Evolutionary conservation across 2,888 invertebrate species (phyloP), one percentile per base, ranked within the genome.

Genomic region (Drosophila anomelani): DNA sequence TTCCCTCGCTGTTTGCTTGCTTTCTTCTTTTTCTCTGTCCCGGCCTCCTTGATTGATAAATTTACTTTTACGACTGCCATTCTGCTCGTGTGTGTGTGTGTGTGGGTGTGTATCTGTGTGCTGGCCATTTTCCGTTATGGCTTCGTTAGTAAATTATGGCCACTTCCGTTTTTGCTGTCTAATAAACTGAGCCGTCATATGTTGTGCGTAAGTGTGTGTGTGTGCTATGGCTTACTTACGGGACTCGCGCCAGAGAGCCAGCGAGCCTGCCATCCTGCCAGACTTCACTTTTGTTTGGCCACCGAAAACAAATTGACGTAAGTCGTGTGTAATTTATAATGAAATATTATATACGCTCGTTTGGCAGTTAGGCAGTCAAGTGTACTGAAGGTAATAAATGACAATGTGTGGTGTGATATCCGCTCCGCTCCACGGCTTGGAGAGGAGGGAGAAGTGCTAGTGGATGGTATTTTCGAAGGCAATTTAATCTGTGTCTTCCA

Each of bases 261-360:
- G 20, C 66, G 20, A 34, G 47, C 44, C 54, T 58, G 61, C 62
- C 57, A 38, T 58, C 62, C 66, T 64, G 64, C 54, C 53, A 53
- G 32, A 70, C 76, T 78, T 83, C 77, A 85, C 76, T 81, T 85
- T 81, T 67, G 57, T 72, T 76, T 72, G 81, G 80, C 86, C 79
- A 69, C 75, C 79, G 72, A 73, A 84, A 88, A 88, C 86, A 85
- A 85, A 85, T 85, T 88, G 86, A 88, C 84, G 84, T 79, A 81
- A 85, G 86, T 86, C 88, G 88, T 88, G 80, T 88, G 88, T 83
- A 88, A 85, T 85, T 85, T 85, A 85, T 85, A 85, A 88, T 85
- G 85, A 85, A 85, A 88, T 85, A 85, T 85, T 87, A 82, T 84
- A 82, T 73, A 81, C 80, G 79, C 71, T 85, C 80, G 67, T 66